phyloP scores from a whole-genome alignment of 2,113 vertebrate species.

The Plestiodon gilberti region DNA sequence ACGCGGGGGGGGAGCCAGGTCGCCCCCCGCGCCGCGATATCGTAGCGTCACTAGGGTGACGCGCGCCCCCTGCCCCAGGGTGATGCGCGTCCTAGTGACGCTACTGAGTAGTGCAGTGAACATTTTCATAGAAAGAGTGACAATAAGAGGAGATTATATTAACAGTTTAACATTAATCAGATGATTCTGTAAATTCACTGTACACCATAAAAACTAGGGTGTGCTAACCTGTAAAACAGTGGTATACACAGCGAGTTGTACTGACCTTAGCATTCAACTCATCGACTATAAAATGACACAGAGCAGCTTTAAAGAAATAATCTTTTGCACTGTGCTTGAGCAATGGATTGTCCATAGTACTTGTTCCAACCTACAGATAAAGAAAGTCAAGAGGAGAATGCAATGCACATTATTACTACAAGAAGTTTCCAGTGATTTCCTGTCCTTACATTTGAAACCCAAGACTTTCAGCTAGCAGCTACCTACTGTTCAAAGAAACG shows the following conservation, averaged over 20 bases:
- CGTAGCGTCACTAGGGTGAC: too few relatives aligned
- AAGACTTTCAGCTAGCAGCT: background rate
- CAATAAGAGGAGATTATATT: background rate
- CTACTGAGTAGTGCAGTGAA: background rate
- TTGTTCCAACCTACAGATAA: constrained; percentile 86
- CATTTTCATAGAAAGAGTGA: background rate
- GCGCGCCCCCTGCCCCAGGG: too few relatives aligned
- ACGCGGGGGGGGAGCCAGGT: too few relatives aligned
- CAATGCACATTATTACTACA: background rate
- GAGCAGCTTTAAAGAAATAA: constrained; percentile 98
- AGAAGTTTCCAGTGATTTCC: background rate
- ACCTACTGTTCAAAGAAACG: too few relatives aligned
- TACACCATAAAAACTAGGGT: background rate
- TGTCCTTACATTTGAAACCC: background rate
- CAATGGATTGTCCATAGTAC: constrained; percentile 96
- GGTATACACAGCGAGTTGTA: rapidly evolving
- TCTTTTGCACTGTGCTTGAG: constrained; percentile 98
- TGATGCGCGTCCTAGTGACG: too few relatives aligned
- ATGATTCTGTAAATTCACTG: background rate
- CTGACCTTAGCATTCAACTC: constrained; percentile 95
- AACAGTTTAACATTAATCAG: background rate
- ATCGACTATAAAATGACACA: constrained; percentile 98
- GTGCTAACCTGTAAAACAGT: background rate
- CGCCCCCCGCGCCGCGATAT: too few relatives aligned
- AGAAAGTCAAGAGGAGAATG: background rate